phyloP scores from a whole-genome alignment of 2,113 vertebrate species.

The Leucoraja erinaceus region DNA sequence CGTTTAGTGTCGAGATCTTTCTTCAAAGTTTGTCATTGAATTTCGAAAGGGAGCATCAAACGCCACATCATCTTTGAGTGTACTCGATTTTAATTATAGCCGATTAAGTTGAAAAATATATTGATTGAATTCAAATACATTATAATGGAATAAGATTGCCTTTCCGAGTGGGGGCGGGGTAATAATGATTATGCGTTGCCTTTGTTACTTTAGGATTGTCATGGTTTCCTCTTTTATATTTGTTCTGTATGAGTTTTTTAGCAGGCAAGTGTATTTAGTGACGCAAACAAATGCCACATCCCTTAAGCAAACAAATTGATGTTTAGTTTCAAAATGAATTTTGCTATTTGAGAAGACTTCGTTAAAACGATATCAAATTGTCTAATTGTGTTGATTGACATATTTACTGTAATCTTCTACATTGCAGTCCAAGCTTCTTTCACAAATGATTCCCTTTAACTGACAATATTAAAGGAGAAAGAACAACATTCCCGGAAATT shows the following conservation, averaged over 20 bases:
- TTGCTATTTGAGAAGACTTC: background rate
- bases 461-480: background rate
- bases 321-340: background rate
- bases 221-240: background rate
- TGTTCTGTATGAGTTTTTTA: slow-evolving; percentile 3
- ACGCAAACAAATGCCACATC: background rate
- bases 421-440: background rate
- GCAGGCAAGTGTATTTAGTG: background rate
- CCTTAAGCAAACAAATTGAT: background rate
- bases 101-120: background rate
- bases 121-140: slow-evolving; percentile 12
- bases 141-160: background rate
- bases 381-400: background rate
- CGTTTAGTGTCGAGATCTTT: too few relatives aligned
- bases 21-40: background rate
- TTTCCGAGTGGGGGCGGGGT: slow-evolving; percentile 14
- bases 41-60: background rate
- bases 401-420: background rate
- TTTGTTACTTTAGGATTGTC: slow-evolving; percentile 1
- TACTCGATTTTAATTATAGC: background rate
- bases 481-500: background rate
- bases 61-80: background rate
- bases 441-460: background rate
- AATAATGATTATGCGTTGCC: slow-evolving; percentile 1
- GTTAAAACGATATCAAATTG: background rate